Conservation (phyloP, 2,888 invertebrate species). For the Chrysotoxum bicinctum region DNA sequence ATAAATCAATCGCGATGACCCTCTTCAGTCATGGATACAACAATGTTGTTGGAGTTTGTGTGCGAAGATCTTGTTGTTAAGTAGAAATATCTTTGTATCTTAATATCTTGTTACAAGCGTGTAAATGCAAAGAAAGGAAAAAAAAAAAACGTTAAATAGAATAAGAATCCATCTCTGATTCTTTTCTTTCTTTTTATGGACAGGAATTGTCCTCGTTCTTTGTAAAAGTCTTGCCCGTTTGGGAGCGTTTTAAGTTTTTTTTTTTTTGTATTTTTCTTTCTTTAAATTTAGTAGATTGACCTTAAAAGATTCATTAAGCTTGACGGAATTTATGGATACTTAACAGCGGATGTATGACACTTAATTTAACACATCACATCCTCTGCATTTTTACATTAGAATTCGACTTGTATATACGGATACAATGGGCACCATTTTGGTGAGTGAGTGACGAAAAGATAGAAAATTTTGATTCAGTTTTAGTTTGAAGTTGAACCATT, state of each 20-base stretch:
- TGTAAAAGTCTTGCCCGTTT: neutral
- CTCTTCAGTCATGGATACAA: constrained; percentile 64
- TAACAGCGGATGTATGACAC: constrained; percentile 21
- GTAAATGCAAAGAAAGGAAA: constrained; percentile 18
- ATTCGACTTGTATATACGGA: neutral
- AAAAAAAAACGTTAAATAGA: neutral
- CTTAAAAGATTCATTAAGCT: constrained; percentile 38
- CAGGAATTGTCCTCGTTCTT: neutral
- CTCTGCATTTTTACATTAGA: neutral
- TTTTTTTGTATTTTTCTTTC: neutral
- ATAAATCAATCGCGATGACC: constrained; percentile 70
- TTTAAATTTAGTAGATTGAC: constrained; percentile 40
- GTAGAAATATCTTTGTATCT: constrained; percentile 56
- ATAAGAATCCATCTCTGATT: constrained; percentile 15
- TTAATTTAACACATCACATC: constrained; percentile 24
- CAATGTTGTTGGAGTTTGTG: constrained; percentile 21
- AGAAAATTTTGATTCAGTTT: neutral
- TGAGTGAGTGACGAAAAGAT: neutral
- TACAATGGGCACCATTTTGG: neutral
- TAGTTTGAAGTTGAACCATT: neutral
- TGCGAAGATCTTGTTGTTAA: constrained; percentile 40
- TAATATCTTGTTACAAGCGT: constrained; percentile 51
- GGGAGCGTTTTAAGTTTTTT: neutral
- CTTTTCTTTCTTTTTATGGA: constrained; percentile 8
- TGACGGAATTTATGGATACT: constrained; percentile 29